A percentile compares a stretch with the other conserved stretches of the same genome.
Evolutionary conservation across 2,888 invertebrate genomes (phyloP).

Genomic region (Seira ritae): DNA sequence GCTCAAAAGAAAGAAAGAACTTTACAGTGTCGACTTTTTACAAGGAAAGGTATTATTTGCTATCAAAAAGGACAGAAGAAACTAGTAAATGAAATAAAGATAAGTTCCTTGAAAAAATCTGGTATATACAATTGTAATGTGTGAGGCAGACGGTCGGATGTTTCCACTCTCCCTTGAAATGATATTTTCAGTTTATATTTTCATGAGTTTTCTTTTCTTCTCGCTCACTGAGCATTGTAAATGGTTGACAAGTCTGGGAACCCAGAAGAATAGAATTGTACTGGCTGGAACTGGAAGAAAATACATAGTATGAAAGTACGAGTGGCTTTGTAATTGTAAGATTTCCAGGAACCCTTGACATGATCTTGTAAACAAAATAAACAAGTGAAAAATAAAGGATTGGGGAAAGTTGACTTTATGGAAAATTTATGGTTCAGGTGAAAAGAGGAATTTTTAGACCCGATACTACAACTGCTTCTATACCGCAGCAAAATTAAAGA

Average conservation of each 20-base stretch:
- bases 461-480: too few relatives aligned
- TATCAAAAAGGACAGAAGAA: neutral
- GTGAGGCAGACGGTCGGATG: neutral
- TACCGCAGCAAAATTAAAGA: too few relatives aligned
- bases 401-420: neutral
- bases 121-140: neutral
- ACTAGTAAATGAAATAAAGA: neutral
- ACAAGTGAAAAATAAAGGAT: slow-evolving; percentile 7
- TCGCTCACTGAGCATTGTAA: neutral
- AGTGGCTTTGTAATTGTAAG: neutral
- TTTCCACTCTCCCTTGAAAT: neutral
- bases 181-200: neutral
- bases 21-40: neutral
- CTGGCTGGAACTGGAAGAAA: neutral
- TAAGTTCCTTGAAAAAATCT: neutral
- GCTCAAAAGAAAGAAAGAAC: too few relatives aligned
- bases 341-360: slow-evolving; percentile 25
- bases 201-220: neutral
- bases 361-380: slow-evolving; percentile 27
- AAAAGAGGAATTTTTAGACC: slow-evolving; percentile 3
- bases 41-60: neutral
- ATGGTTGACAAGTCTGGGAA: neutral
- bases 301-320: too few relatives aligned
- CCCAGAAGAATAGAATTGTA: neutral
- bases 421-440: neutral